Conservation (phyloP, 2,797 vertebrate genomes). For the Toxotes lorentzi region DNA sequence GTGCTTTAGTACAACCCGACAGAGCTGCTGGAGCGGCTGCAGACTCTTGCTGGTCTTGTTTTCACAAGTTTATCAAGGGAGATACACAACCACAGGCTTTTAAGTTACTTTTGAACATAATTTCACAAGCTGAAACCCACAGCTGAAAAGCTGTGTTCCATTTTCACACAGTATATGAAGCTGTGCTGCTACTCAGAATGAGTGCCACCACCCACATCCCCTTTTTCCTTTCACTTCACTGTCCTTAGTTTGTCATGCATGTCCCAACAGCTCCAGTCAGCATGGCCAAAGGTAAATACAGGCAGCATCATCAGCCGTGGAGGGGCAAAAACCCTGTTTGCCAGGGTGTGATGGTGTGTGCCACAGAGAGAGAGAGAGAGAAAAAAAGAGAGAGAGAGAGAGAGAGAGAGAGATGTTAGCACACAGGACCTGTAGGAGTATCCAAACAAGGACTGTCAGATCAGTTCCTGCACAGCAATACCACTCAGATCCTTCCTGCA, state of each 20-base stretch:
- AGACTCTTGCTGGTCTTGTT: neutral
- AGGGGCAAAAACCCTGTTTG: neutral
- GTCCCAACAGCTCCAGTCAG: constrained; percentile 16
- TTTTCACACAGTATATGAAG: neutral
- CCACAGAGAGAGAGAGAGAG: neutral
- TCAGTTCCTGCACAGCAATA: constrained; percentile 69
- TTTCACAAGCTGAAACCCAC: neutral
- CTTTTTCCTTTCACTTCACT: constrained; percentile 2
- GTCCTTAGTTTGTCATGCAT: neutral
- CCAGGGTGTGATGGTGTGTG: neutral
- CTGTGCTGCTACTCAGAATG: neutral
- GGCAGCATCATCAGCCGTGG: neutral
- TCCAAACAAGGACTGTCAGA: constrained; percentile 65
- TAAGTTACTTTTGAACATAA: neutral
- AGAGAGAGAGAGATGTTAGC: constrained; percentile 9
- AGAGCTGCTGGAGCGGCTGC: too few relatives aligned
- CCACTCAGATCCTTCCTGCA: constrained; percentile 80
- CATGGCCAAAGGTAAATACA: neutral
- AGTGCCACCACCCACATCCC: neutral
- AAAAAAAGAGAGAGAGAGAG: neutral
- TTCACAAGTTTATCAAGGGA: neutral
- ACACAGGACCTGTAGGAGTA: constrained; percentile 51
- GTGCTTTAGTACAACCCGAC: too few relatives aligned
- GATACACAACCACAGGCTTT: neutral
- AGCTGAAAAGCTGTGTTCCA: neutral